Conservation (phyloP, 2,888 invertebrate genomes). For the Hirtodrosophila cameraria region DNA sequence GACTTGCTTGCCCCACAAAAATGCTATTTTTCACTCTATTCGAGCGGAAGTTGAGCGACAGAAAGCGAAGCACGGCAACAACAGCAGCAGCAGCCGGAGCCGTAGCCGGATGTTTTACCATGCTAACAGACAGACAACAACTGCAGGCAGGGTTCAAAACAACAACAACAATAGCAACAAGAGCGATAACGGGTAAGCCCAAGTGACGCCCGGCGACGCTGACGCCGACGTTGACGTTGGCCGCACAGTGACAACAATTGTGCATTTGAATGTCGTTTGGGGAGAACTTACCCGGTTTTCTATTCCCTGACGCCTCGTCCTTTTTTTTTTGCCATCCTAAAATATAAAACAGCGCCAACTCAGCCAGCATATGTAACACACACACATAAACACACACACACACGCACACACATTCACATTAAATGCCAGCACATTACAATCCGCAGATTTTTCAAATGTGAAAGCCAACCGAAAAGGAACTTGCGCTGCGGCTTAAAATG, state of each 20-base stretch:
- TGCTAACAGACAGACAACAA: conserved; percentile 59
- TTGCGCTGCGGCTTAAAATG: conserved; percentile 31
- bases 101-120: conserved; percentile 67
- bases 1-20: conserved; percentile 56
- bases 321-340: conserved; percentile 1
- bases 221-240: conserved; percentile 38
- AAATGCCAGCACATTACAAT: conserved; percentile 56
- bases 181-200: conserved; percentile 24
- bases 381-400: conserved; percentile 3
- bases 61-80: conserved; percentile 41
- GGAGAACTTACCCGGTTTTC: conserved; percentile 21
- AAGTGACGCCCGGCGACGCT: conserved; percentile 31
- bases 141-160: conserved; percentile 13
- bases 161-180: conserved; percentile 12
- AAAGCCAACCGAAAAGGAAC: conserved; percentile 31
- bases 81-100: conserved; percentile 30
- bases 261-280: conserved; percentile 74
- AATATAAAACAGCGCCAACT: conserved; percentile 40
- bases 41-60: conserved; percentile 75
- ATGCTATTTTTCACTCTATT: conserved; percentile 76
- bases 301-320: conserved; percentile 3
- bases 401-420: conserved; percentile 10
- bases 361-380: conserved; percentile 39
- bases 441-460: conserved; percentile 19
- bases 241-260: conserved; percentile 72